phyloP scores from a whole-genome alignment of 2,888 invertebrate genomes.

The Drosophila macrothrix region DNA sequence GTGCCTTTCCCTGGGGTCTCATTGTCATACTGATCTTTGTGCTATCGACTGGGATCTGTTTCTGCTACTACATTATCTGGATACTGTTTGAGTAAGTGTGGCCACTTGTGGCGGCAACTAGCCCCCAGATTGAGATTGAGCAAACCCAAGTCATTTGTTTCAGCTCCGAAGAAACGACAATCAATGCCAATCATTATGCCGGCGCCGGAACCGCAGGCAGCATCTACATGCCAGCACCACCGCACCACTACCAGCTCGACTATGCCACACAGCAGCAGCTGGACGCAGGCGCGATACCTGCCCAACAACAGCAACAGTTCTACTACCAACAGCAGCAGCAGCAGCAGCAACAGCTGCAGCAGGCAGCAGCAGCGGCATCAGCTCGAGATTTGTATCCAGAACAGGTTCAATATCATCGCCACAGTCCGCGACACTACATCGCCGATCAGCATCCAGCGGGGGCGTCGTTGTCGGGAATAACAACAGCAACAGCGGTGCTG shows the following conservation, averaged over 20 bases:
- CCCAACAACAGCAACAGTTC: conserved; percentile 55
- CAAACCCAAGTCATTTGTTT: conserved; percentile 83
- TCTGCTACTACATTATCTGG: conserved; percentile 97
- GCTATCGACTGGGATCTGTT: conserved; percentile 92
- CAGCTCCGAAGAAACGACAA: conserved; percentile 85
- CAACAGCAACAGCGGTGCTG: conserved; percentile 39
- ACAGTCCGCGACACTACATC: conserved; percentile 84
- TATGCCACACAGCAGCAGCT: conserved; percentile 63
- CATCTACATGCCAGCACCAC: conserved; percentile 75
- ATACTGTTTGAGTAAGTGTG: conserved; percentile 94
- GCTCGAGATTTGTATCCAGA: conserved; percentile 81
- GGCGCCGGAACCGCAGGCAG: conserved; percentile 64
- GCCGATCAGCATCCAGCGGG: conserved; percentile 80
- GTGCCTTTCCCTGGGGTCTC: conserved; percentile 93
- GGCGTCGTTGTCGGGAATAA: conserved; percentile 15
- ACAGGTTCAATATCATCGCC: conserved; percentile 83
- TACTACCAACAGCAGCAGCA: conserved; percentile 59
- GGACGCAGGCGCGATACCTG: conserved; percentile 74
- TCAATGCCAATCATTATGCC: conserved; percentile 77
- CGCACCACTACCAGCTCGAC: conserved; percentile 71
- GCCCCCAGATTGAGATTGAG: conserved; percentile 71
- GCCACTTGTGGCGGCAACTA: conserved; percentile 11
- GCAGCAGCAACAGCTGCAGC: conserved; percentile 64
- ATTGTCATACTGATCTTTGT: conserved; percentile 92
- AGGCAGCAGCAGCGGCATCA: conserved; percentile 54